A percentile compares a stretch with the other conserved stretches of the same genome.
phyloP scores from a whole-genome alignment of 2,797 vertebrate genomes.

The Oryzias dopingdopingensis region DNA sequence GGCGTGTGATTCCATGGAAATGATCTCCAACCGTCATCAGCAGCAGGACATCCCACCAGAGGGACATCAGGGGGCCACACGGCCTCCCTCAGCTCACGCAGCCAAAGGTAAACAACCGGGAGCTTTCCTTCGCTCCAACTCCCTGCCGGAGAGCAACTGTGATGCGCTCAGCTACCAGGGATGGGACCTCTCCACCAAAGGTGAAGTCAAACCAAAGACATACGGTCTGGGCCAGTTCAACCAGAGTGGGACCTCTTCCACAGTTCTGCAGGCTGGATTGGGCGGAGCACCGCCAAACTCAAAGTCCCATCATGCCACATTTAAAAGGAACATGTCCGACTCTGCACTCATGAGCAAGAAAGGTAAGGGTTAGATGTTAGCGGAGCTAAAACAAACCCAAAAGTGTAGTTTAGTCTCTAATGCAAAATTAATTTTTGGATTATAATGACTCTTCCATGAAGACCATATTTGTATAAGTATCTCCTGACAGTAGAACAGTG shows the following conservation, averaged over 20 bases:
- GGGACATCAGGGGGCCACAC: constrained; percentile 17
- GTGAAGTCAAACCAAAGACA: constrained; percentile 34
- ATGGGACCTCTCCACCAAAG: constrained; percentile 51
- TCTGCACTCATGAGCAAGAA: constrained; percentile 70
- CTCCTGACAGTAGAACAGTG: no score
- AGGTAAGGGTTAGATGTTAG: constrained; percentile 74
- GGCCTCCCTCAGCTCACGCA: constrained; percentile 23
- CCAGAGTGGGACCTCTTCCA: constrained; percentile 51
- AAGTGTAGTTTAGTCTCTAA: no score
- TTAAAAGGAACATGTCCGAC: constrained; percentile 82
- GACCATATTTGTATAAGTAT: no score
- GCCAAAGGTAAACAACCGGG: constrained; percentile 14
- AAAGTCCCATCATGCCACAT: constrained; percentile 64
- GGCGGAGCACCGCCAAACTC: constrained; percentile 21
- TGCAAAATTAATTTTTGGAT: no score
- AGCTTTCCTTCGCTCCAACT: constrained; percentile 63
- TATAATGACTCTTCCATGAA: no score
- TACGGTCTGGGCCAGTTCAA: constrained; percentile 69
- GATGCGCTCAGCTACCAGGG: constrained; percentile 46
- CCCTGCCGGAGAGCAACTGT: constrained; percentile 58
- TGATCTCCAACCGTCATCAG: constrained; percentile 72
- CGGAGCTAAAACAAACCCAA: no score
- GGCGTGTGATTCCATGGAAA: constrained; percentile 89
- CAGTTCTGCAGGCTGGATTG: constrained; percentile 34
- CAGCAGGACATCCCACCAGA: constrained; percentile 7